These are phyloP conservation scores for Stenopsyche tienmushanensis DNA, from an alignment of 1,140 invertebrate species.

Conservation along the genomic window DNA sequence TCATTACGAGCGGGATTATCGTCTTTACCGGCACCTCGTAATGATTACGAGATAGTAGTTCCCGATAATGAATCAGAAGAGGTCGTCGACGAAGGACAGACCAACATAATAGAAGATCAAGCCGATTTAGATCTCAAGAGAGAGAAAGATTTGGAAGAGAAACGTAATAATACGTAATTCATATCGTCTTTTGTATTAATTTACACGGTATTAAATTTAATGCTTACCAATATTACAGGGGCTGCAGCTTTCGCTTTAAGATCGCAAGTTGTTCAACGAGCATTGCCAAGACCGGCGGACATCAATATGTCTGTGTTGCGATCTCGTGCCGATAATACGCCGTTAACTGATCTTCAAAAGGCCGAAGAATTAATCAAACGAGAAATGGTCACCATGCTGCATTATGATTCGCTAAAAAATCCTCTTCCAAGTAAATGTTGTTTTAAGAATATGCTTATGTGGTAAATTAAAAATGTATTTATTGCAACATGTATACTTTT, in stretches of 20 bases:
- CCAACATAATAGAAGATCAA: constrained; percentile 75
- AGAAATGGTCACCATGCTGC: constrained; percentile 95
- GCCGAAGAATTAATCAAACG: constrained; percentile 96
- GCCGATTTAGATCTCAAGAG: constrained; percentile 81
- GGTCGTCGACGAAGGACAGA: constrained; percentile 51
- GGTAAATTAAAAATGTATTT: not conserved
- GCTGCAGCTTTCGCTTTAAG: constrained; percentile 72
- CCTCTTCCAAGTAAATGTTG: constrained; percentile 50
- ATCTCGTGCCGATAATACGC: constrained; percentile 67
- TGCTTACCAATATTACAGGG: constrained; percentile 37
- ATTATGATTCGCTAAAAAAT: constrained; percentile 81
- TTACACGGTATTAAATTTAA: not conserved
- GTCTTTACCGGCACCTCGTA: constrained; percentile 84
- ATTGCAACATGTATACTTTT: not conserved
- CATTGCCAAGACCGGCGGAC: constrained; percentile 84
- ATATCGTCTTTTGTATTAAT: not conserved
- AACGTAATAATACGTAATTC: constrained; percentile 52
- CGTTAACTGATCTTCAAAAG: constrained; percentile 86
- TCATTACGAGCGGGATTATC: constrained; percentile 75
- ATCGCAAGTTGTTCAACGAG: constrained; percentile 86
- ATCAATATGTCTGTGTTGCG: constrained; percentile 81
- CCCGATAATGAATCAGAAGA: constrained; percentile 79
- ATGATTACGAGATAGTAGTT: constrained; percentile 98
- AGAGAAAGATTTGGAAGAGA: constrained; percentile 62
- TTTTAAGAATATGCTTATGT: too few species aligned